Conservation (phyloP, 2,888 invertebrate genomes). For the Agonopterix alstromeriana region DNA sequence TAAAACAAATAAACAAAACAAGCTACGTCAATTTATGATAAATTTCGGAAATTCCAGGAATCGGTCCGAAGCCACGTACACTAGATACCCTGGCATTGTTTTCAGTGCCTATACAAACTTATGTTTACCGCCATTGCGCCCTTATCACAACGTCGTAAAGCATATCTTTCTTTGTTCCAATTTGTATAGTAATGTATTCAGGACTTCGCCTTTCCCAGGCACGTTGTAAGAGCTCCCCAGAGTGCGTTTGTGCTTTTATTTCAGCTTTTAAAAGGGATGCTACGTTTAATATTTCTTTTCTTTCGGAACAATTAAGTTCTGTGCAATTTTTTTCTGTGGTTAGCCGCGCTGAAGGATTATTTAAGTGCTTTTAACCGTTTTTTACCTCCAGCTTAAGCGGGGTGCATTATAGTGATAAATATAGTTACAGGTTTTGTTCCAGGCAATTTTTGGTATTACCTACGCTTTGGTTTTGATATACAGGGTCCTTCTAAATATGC, state of each 20-base stretch:
- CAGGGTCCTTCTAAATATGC: no score
- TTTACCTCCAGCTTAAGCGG: no score
- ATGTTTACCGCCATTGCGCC: conserved; percentile 8
- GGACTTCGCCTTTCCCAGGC: conserved; percentile 17
- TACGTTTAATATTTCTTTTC: conserved; percentile 11
- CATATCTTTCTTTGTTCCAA: conserved; percentile 12
- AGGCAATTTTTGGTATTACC: no score
- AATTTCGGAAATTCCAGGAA: not conserved
- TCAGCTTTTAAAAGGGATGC: conserved; percentile 23
- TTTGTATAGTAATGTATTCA: conserved; percentile 10
- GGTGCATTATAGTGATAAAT: no score
- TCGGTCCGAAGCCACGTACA: not conserved
- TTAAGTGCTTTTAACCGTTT: no score
- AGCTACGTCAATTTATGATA: not conserved
- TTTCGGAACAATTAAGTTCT: conserved; percentile 1
- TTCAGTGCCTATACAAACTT: conserved; percentile 11
- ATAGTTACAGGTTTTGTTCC: no score
- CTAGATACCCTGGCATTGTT: not conserved
- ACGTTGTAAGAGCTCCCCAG: conserved; percentile 29
- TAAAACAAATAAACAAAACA: no score
- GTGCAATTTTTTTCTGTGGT: conserved; percentile 8
- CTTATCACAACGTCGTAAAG: conserved; percentile 14
- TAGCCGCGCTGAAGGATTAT: not conserved
- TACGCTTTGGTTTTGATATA: no score
- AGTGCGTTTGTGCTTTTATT: conserved; percentile 27